Conservation (phyloP, 2,888 invertebrate species). For the Branchipolynoe longqiensis region DNA sequence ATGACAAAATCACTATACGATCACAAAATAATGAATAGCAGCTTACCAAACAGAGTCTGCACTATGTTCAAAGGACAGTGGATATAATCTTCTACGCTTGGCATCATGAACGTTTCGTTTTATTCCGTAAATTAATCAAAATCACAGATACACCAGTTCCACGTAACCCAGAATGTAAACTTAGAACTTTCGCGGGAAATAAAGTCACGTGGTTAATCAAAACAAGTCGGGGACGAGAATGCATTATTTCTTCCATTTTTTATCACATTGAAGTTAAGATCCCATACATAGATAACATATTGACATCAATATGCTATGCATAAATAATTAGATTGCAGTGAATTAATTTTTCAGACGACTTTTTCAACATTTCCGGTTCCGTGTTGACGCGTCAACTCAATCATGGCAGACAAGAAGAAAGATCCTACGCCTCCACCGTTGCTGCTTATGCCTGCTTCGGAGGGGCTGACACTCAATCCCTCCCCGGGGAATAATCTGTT, state of each 20-base stretch:
- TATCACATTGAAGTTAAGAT: background rate
- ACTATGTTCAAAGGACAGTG: slow-evolving; percentile 62
- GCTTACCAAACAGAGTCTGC: slow-evolving; percentile 12
- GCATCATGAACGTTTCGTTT: slow-evolving; percentile 58
- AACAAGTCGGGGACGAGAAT: slow-evolving; percentile 15
- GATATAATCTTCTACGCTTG: slow-evolving; percentile 63
- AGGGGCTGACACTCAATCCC: slow-evolving; percentile 77
- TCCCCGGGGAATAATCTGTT: slow-evolving; percentile 75
- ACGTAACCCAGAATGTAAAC: background rate
- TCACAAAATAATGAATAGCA: slow-evolving; percentile 28
- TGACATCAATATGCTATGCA: too few relatives aligned
- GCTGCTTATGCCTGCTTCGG: slow-evolving; percentile 78
- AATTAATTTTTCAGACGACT: background rate
- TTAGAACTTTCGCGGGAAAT: slow-evolving; percentile 42
- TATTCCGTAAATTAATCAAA: background rate
- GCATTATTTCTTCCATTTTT: too few relatives aligned
- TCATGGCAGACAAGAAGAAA: slow-evolving; percentile 78
- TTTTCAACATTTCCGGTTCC: slow-evolving; percentile 62
- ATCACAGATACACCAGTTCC: background rate
- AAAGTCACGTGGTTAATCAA: slow-evolving; percentile 25
- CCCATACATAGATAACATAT: too few relatives aligned
- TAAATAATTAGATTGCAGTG: background rate
- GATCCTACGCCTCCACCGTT: slow-evolving; percentile 77
- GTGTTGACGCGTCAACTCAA: slow-evolving; percentile 60
- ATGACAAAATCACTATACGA: too few relatives aligned